Conservation (phyloP, 2,888 invertebrate genomes). For the Bembecia ichneumoniformis region DNA sequence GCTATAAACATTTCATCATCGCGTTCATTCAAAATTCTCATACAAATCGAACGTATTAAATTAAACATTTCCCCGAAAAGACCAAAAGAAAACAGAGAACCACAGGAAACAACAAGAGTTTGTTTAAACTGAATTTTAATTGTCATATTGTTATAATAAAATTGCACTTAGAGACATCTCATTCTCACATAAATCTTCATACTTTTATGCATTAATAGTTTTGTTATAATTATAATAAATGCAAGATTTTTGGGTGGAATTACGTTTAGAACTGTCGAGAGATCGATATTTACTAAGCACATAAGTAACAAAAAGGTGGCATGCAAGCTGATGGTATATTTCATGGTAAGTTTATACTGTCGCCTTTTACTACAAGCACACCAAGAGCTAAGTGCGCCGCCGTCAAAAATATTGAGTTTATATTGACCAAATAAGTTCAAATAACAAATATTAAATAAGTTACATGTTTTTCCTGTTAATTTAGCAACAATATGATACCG, state of each 20-base stretch:
- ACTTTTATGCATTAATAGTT: slow-evolving; percentile 44
- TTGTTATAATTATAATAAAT: slow-evolving; percentile 41
- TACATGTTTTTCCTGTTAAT: too few relatives aligned
- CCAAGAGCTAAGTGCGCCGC: too few relatives aligned
- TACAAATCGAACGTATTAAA: background rate
- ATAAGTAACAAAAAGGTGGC: too few relatives aligned
- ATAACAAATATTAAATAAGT: too few relatives aligned
- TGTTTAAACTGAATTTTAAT: background rate
- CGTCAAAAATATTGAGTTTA: too few relatives aligned
- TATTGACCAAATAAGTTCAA: too few relatives aligned
- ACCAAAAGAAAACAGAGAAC: background rate
- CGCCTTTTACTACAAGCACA: too few relatives aligned
- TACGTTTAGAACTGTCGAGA: slow-evolving; percentile 25
- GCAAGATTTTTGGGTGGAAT: slow-evolving; percentile 65
- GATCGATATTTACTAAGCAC: slow-evolving; percentile 11
- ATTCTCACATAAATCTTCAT: slow-evolving; percentile 36
- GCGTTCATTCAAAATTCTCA: slow-evolving; percentile 28
- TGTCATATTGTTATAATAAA: slow-evolving; percentile 27
- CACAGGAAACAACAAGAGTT: slow-evolving; percentile 24
- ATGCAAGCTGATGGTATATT: too few relatives aligned
- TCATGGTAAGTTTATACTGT: too few relatives aligned
- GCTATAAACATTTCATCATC: slow-evolving; percentile 34
- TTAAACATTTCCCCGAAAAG: background rate
- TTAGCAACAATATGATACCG: too few relatives aligned
- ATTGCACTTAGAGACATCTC: slow-evolving; percentile 54